Evolutionary conservation across 1,140 invertebrate species (phyloP), one percentile per base, ranked within the genome.

Genomic region (Ectropis grisescens): DNA sequence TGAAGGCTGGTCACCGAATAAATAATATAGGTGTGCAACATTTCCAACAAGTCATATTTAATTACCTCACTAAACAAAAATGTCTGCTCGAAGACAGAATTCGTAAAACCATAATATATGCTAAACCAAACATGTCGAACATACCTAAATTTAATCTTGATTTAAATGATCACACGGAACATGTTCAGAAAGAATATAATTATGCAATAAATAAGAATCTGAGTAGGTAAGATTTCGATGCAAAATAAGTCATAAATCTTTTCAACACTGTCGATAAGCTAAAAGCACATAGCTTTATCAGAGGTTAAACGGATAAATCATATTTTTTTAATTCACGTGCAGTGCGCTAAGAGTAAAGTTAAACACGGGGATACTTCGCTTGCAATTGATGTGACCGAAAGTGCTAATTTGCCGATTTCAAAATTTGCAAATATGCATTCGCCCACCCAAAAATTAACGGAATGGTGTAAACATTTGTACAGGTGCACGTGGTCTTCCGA

Each of bases 1-100:
- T 72, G 69, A 78, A 74, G 72, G 67, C 51, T 71, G 59, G 58
- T 66, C 60, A 58, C 51, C 40, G 41, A 22, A 35, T 22, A 28
- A 29, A 33, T 28, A 37, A 44, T 16, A 52, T 66, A 57, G 55
- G 45, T 52, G 54, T 47, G 10, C 29, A 44, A 16, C 19, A 31
- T n/a, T n/a, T 32, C n/a, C 27, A 15, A 32, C 12, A 33, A 31
- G 25, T 32, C 16, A 35, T 24, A 19, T 19, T 8, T 13, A 37
- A 37, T 37, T 11, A 11, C 27, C 16, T 30, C 28, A 37, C 12
- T 19, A 14, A 6, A 1, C 11, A 24, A 30, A 22, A 29, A 37
- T 30, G 35, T n/a, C 3, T 8, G 16, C 16, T 8, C 15, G 22
- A 24, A 22, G 32, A 33, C 32, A 25, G 22, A 25, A 11, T 1